These are phyloP conservation scores for Plectrocnemia conspersa DNA, from an alignment of 1,140 invertebrate genomes.

Conservation along the genomic window DNA sequence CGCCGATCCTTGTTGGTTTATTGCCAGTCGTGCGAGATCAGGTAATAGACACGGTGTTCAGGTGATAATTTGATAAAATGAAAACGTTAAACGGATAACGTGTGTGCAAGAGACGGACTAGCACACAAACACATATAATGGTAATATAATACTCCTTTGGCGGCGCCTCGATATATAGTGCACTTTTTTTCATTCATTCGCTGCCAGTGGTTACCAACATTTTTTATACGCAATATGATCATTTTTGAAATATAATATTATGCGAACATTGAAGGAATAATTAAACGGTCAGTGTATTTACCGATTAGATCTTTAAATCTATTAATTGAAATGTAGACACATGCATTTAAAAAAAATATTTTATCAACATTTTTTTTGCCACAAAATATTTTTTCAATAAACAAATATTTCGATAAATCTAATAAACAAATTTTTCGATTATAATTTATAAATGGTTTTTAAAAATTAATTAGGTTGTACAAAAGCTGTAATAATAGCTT, in stretches of 20 bases:
- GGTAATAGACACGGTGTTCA: constrained; percentile 18
- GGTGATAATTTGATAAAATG: constrained; percentile 25
- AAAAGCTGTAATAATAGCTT: no score
- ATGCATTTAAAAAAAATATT: no score
- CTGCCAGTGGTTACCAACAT: background rate
- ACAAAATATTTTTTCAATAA: no score
- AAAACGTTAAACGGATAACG: constrained; percentile 17
- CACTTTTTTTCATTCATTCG: no score
- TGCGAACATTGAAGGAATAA: background rate
- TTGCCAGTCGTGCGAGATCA: constrained; percentile 11
- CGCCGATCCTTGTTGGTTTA: constrained; percentile 7
- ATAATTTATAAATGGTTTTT: no score
- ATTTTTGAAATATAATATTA: background rate
- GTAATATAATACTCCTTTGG: background rate
- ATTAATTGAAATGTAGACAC: no score
- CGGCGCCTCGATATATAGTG: background rate
- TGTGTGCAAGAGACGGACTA: background rate
- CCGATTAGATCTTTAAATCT: background rate
- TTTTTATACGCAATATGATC: background rate
- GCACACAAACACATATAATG: constrained; percentile 6
- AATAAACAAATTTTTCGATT: no score
- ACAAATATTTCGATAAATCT: no score
- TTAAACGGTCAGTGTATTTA: background rate
- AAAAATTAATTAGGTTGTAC: no score
- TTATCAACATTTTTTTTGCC: no score